Evolutionary conservation across 2,888 invertebrate species (phyloP), one percentile per base, ranked within the genome.

Genomic region (Conus canariensis): DNA sequence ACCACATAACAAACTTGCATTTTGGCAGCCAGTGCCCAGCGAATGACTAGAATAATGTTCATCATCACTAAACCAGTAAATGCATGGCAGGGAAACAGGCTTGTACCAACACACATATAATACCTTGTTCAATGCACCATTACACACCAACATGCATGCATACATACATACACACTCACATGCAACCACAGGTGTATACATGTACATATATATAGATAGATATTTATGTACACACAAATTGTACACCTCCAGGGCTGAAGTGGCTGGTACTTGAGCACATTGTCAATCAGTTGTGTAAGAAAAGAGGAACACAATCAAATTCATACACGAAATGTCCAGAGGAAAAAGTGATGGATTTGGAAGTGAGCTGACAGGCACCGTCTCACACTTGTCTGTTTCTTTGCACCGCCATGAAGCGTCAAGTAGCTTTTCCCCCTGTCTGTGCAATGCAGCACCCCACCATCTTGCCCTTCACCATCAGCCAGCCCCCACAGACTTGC

Each of bases 21-120:
- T 56, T 58, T 58, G 82, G 82, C 82, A 83, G 58, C 82, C 82
- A 83, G 82, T 83, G 82, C 82, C 82, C 82, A 83, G 56, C 82
- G 22, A 6, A 83, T 83, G 82, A 83, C 82, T 83, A 83, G 82
- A 83, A 58, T 83, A 8, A 83, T 12, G 22, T 1, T 56, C 58
- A 83, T 83, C 58, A 83, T 25, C 25, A 83, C 19, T 19, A 45
- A 22, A 22, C 22, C 56, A 56, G 58, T 58, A 83, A 83, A 83
- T 83, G 58, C 82, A 83, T 83, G 82, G 58, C 82, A 83, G 58
- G 58, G 82, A 22, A 16, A 80, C 22, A 22, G 0, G 70, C 12
- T 30, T 30, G 30, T 12, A 9, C 77, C 25, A 3, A 5, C 77
- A 25, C 10, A 30, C 25, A 30, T 14, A 8, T 30, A 30, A 77